Conservation (phyloP, 2,797 vertebrate species). For the Bradypus variegatus region DNA sequence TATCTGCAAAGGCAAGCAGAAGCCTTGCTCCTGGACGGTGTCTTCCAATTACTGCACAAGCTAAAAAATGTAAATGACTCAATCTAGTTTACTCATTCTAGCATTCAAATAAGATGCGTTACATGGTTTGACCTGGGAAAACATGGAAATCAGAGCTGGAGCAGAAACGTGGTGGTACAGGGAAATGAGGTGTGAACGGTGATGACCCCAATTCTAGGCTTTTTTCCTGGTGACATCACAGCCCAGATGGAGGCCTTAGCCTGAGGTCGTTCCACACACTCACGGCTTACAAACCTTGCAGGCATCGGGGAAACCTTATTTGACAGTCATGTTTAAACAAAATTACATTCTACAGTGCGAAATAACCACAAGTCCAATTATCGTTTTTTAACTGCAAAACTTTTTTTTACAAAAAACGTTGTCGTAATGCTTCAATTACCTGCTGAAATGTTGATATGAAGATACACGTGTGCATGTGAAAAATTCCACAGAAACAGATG, state of each 20-base stretch:
- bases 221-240: too few species aligned
- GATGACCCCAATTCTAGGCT: not conserved
- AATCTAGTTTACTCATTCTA: not conserved
- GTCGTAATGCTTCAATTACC: not conserved
- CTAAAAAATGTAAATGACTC: not conserved
- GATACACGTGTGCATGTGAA: not conserved
- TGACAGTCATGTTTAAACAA: not conserved
- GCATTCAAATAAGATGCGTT: not conserved
- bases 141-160: not conserved
- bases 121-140: not conserved
- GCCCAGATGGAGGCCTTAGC: not conserved
- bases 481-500: not conserved
- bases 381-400: not conserved
- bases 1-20: not conserved
- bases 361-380: not conserved
- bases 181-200: not conserved
- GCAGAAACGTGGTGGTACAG: too few species aligned
- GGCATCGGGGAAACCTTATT: not conserved
- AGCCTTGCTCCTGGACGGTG: too few species aligned
- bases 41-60: not conserved
- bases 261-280: fast-evolving
- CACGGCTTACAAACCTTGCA: not conserved
- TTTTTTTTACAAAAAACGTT: not conserved
- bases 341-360: not conserved
- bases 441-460: not conserved